Percentiles rank a stretch among this genome's conserved stretches.
Conservation (phyloP, 2,888 invertebrate species). For the Pediacus dermestoides region DNA sequence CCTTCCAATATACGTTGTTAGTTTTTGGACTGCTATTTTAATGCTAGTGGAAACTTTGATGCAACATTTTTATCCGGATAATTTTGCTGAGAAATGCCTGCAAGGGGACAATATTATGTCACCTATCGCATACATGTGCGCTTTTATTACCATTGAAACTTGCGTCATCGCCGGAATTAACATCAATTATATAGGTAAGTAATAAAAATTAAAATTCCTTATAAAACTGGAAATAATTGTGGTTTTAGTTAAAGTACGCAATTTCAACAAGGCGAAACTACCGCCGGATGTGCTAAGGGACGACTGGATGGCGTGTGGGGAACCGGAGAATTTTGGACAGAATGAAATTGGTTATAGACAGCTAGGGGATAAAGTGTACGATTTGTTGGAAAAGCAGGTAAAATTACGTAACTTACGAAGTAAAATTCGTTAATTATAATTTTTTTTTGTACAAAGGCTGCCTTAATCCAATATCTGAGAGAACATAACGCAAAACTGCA, state of each 20-base stretch:
- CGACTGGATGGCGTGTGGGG: slow-evolving; percentile 54
- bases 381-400: slow-evolving; percentile 65
- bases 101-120: slow-evolving; percentile 51
- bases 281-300: slow-evolving; percentile 64
- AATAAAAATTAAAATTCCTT: slow-evolving; percentile 2
- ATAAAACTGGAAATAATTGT: too few species aligned
- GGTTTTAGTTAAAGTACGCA: slow-evolving; percentile 56
- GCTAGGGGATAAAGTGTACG: slow-evolving; percentile 53
- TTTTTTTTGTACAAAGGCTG: slow-evolving; percentile 52
- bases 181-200: slow-evolving; percentile 55
- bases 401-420: too few species aligned
- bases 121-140: slow-evolving; percentile 59
- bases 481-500: slow-evolving; percentile 67
- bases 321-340: slow-evolving; percentile 52
- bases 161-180: slow-evolving; percentile 52
- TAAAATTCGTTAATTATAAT: slow-evolving; percentile 7
- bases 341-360: slow-evolving; percentile 53
- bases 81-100: slow-evolving; percentile 54
- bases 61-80: slow-evolving; percentile 56
- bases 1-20: slow-evolving; percentile 60
- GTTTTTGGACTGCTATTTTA: slow-evolving; percentile 59
- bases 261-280: slow-evolving; percentile 58
- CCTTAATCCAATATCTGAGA: slow-evolving; percentile 63
- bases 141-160: slow-evolving; percentile 54
- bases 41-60: slow-evolving; percentile 56